Base-by-base conservation (phyloP, 2,797 vertebrate genomes). In the Novumbra hubbsi region DNA sequence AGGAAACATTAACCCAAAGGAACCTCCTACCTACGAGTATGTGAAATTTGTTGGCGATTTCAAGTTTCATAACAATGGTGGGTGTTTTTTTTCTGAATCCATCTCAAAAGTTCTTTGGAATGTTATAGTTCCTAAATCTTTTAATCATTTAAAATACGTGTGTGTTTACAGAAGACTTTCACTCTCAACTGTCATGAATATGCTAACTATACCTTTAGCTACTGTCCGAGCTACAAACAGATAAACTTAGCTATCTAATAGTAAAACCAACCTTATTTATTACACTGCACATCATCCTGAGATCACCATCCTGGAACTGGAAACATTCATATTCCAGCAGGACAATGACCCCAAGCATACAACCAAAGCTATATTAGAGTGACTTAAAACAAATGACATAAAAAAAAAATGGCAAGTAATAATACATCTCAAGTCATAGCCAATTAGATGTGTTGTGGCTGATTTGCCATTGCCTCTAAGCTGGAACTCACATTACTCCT, bases 21-120 rank as follows among this genome's bases (percentile, higher is more conserved):
- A 93, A 69, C 87, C 82, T 1, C 87, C 93, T 79, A 92, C 89
- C 15, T 98, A 96, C 28, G 97, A 99, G 88, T 94, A 95, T 78
- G 96, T 95, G 82, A 99, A 97, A 93, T 96, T 98, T 86, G 91
- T 96, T 65, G 93, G 98, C 89, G 95, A 94, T 87, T 93, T 98
- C 89, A 96, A 95, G 87, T 96, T 95, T 90, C 91, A 96, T 90
- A 95, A 93, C 88, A 90, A 92, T 88, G 96, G 98, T 99, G 85
- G 94, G 95, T 83, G 73, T 52, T 64, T 60, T 60, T 17, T 72
- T 65, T 65, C 63, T 30, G 6, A 28, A 6, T 6, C 21, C 5
- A 16, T 6, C 21, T 49, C 21, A 49, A 41, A 69, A 15, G 68
- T 69, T 50, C 71, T n/a, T 48, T 48, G 14, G 12, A 68, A n/a